Percentiles rank a stretch among this genome's conserved stretches.
phyloP scores from a whole-genome alignment of 2,888 invertebrate genomes.

The Apodemia mormo region DNA sequence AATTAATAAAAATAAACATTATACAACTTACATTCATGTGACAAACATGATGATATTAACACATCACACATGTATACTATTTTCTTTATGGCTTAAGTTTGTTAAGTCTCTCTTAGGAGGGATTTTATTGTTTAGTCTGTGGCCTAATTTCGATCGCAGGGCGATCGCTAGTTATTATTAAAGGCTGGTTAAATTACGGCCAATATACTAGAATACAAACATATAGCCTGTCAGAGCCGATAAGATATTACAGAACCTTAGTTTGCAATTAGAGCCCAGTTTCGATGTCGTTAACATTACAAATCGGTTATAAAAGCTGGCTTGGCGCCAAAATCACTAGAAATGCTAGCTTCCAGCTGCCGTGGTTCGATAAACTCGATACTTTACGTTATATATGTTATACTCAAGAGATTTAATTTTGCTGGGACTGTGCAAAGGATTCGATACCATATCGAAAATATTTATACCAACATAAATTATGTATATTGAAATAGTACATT shows the following conservation, averaged over 20 bases:
- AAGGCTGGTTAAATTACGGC: not conserved
- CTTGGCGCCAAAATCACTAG: constrained; percentile 36
- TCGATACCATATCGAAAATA: not conserved
- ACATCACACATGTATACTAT: no score
- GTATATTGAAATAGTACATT: no score
- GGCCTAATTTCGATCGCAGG: no score
- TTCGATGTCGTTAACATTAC: constrained; percentile 40
- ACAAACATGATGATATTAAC: no score
- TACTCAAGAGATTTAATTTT: constrained; percentile 1
- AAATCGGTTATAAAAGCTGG: constrained; percentile 38
- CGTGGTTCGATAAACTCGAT: constrained; percentile 10
- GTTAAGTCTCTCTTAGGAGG: no score
- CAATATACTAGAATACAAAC: constrained; percentile 33
- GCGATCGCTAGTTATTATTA: not conserved
- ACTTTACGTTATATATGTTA: constrained; percentile 1
- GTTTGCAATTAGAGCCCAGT: constrained; percentile 48
- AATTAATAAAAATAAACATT: no score
- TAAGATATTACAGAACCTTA: constrained; percentile 41
- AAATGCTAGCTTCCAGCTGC: constrained; percentile 1
- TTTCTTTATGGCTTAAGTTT: no score
- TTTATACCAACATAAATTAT: no score
- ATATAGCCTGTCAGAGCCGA: constrained; percentile 35
- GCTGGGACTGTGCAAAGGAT: not conserved
- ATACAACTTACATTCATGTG: no score
- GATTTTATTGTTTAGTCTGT: no score